A percentile compares a stretch with the other conserved stretches of the same genome.
phyloP scores from a whole-genome alignment of 2,113 vertebrate species.

The Hemicordylus capensis region DNA sequence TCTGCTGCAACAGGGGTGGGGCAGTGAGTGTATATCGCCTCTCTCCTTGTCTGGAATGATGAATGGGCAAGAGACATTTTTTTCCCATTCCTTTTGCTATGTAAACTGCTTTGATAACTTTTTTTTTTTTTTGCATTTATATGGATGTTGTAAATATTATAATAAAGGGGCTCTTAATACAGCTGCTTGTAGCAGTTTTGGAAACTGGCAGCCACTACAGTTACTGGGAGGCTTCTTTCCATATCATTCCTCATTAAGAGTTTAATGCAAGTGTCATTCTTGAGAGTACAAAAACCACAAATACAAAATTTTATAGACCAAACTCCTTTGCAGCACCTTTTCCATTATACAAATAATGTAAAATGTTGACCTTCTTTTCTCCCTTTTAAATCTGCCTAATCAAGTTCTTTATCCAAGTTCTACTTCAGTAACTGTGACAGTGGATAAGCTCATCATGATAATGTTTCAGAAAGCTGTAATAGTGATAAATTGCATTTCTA shows the following conservation, averaged over 20 bases:
- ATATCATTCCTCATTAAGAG: background rate
- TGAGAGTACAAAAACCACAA: background rate
- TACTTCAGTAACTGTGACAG: constrained; percentile 39
- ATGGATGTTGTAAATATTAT: too few relatives aligned
- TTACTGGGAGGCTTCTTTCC: background rate
- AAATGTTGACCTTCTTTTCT: background rate
- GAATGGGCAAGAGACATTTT: too few relatives aligned
- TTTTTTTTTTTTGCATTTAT: too few relatives aligned
- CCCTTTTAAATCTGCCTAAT: constrained; percentile 29
- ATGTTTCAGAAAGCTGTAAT: constrained; percentile 42
- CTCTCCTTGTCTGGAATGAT: too few relatives aligned
- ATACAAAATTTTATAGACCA: background rate
- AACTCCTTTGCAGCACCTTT: background rate
- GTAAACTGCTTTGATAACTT: too few relatives aligned
- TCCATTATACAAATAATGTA: constrained; percentile 21
- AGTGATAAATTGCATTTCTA: constrained; percentile 48
- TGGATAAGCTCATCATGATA: constrained; percentile 19
- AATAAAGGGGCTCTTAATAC: background rate
- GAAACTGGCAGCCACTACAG: background rate
- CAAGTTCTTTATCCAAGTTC: constrained; percentile 42
- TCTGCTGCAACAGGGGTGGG: too few relatives aligned
- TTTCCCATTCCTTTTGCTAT: too few relatives aligned
- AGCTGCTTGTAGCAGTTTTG: background rate
- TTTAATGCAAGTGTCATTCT: background rate
- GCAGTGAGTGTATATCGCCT: background rate